phyloP scores from a whole-genome alignment of 2,113 vertebrate genomes.

The Poeciliopsis turrubarensis region DNA sequence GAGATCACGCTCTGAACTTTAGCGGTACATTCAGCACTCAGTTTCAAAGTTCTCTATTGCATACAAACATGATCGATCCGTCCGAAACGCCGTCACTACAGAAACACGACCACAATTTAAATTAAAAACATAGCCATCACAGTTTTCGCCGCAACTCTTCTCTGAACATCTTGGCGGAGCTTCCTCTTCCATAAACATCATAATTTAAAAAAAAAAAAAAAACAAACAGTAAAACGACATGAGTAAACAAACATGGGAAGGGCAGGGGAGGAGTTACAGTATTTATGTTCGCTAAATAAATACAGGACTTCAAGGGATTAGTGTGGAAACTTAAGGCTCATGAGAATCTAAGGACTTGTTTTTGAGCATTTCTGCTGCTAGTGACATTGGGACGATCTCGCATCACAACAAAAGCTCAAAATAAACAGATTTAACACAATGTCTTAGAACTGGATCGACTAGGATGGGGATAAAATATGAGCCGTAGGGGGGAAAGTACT shows the following conservation, averaged over 20 bases:
- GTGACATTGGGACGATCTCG: constrained; percentile 64
- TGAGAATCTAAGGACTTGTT: constrained; percentile 4
- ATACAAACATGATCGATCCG: constrained; percentile 53
- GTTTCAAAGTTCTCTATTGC: constrained; percentile 63
- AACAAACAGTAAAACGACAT: constrained; percentile 50
- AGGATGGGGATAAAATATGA: constrained; percentile 49
- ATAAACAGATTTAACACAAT: constrained; percentile 44
- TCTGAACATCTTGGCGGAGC: constrained; percentile 31
- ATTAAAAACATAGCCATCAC: constrained; percentile 70
- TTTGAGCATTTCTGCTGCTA: constrained; percentile 42
- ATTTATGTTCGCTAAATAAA: constrained; percentile 45
- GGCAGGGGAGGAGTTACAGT: constrained; percentile 32
- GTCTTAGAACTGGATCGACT: constrained; percentile 38
- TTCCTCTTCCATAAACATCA: constrained; percentile 45
- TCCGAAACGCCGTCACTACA: constrained; percentile 66
- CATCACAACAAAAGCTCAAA: constrained; percentile 51
- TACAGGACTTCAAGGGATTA: constrained; percentile 51
- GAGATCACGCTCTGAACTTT: constrained; percentile 41
- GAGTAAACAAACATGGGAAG: constrained; percentile 37
- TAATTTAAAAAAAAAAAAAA: constrained; percentile 51
- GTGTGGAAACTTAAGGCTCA: constrained; percentile 57
- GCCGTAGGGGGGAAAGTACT: constrained; percentile 45
- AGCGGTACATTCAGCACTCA: constrained; percentile 73
- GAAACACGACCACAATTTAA: constrained; percentile 68
- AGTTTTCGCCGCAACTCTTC: constrained; percentile 44